Percentiles rank a stretch among this genome's conserved stretches.
phyloP scores from a whole-genome alignment of 2,888 invertebrate genomes.

The Oasisia sp. region DNA sequence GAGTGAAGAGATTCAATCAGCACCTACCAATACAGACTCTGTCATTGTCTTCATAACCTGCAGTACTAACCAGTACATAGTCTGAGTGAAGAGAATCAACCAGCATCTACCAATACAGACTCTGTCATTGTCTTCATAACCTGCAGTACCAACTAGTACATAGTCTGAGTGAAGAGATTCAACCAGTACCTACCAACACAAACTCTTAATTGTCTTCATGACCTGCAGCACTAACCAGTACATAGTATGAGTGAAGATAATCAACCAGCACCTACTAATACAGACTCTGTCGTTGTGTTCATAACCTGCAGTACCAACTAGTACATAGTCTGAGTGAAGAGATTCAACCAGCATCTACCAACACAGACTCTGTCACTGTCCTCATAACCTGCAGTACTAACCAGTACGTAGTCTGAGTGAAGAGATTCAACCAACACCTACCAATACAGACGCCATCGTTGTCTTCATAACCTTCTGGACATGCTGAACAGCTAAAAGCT shows the following conservation, averaged over 20 bases:
- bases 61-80: background rate
- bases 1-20: background rate
- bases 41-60: constrained; percentile 18
- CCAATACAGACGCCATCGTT: background rate
- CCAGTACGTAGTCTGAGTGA: background rate
- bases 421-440: background rate
- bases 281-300: too few relatives aligned
- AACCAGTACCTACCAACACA: background rate
- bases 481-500: constrained; percentile 18
- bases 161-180: background rate
- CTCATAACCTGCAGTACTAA: too few relatives aligned
- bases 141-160: background rate
- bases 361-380: too few relatives aligned
- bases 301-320: too few relatives aligned
- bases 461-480: constrained; percentile 23
- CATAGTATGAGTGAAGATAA: too few relatives aligned
- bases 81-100: background rate
- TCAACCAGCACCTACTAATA: too few relatives aligned
- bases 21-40: background rate
- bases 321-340: too few relatives aligned
- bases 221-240: too few relatives aligned
- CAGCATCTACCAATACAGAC: background rate
- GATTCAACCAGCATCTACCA: too few relatives aligned
- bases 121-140: constrained; percentile 17
- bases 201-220: too few relatives aligned